Evolutionary conservation across 2,113 vertebrate genomes (phyloP), one percentile per base, ranked within the genome.

Genomic region (Cavia aperea): DNA sequence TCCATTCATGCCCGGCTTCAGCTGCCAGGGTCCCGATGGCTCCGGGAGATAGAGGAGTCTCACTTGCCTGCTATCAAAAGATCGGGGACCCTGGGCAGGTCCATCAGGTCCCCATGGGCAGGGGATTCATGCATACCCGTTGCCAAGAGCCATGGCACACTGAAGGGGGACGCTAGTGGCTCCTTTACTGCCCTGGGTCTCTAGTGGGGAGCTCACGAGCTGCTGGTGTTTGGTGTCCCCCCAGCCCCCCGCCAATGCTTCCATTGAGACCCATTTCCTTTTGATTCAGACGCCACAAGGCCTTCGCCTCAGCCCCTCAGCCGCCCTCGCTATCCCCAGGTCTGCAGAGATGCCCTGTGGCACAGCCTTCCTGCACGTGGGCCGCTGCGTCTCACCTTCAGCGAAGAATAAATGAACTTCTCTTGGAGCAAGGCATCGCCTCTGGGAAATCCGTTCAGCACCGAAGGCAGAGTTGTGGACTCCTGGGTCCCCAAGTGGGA

Each of bases 91-190:
- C 56, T 23, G 81, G 46, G 29, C 58, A 8, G 36, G 43, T 85
- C n/a, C 77, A 0, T 43, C 49, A 15, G 7, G 78, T 36, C 10
- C 31, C 39, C 14, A 1, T 0, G 49, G 63, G 66, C 13, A 16
- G 15, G 14, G 1, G 36, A 0, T 26, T 11, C 18, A 0, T 3
- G 62, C 26, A 21, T 5, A 0, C 56, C 43, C 19, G 1, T 3
- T 33, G 9, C 31, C 19, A 62, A 72, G 89, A 1, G 16, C 56
- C 56, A 16, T 36, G 0, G 21, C 26, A 54, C 24, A 78, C 90
- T 7, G 4, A 21, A 19, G 49, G 29, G 9, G n/a, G 60, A 1
- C 12, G 2, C n/a, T 4, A 5, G 81, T 24, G 66, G n/a, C 46
- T 15, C 72, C 0, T 81, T 12, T 51, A 29, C 63, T 19, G 6